These are phyloP conservation scores for Ammodramus savannarum DNA, from an alignment of 2,113 vertebrate genomes.

Conservation along the genomic window DNA sequence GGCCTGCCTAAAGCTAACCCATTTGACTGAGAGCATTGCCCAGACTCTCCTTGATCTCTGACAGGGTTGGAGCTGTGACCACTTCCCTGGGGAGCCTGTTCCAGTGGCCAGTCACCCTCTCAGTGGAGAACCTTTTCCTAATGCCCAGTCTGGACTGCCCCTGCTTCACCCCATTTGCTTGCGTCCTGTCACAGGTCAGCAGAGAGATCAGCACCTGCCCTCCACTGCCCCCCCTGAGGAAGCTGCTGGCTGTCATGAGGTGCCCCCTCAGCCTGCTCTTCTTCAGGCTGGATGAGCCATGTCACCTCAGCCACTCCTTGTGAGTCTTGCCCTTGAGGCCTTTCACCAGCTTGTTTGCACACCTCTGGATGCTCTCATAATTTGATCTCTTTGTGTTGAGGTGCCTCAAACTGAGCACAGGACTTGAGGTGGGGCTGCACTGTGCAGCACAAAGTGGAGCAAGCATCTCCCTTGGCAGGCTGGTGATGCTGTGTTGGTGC, in stretches of 20 bases:
- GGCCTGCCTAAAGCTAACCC: background rate
- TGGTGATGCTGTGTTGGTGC: background rate
- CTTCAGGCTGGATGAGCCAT: background rate
- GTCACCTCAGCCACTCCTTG: rapidly evolving
- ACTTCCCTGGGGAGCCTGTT: background rate
- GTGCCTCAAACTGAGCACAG: background rate
- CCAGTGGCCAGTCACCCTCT: background rate
- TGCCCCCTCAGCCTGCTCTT: background rate
- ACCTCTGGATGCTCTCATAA: background rate
- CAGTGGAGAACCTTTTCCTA: background rate
- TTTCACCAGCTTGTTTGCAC: background rate
- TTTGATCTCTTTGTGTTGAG: background rate
- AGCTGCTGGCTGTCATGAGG: background rate
- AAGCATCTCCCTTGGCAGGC: rapidly evolving
- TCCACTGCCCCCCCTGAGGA: rapidly evolving
- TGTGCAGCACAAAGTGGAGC: too few relatives aligned
- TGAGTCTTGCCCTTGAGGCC: rapidly evolving
- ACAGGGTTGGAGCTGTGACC: background rate
- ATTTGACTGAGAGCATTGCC: too few relatives aligned
- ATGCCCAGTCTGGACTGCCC: background rate
- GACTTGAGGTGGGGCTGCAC: rapidly evolving
- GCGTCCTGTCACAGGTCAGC: rapidly evolving
- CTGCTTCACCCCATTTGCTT: background rate
- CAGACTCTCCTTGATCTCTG: background rate
- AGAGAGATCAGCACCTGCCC: background rate